These are phyloP conservation scores for Pristionchus exspectatus DNA, from an alignment of 2,888 invertebrate genomes.

Conservation along the genomic window DNA sequence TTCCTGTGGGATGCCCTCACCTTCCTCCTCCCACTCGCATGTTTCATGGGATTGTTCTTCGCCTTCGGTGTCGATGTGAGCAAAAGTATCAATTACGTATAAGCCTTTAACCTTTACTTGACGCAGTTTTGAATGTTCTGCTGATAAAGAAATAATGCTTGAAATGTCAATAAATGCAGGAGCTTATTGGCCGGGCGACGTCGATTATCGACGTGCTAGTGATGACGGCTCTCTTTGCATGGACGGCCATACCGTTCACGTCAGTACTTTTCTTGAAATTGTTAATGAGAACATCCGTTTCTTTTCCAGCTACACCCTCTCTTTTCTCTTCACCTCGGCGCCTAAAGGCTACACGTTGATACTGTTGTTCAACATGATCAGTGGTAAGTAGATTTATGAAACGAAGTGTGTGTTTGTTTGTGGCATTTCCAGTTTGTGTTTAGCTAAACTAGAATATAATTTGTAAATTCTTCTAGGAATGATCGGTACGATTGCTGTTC, in stretches of 20 bases:
- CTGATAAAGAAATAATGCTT: too few relatives aligned
- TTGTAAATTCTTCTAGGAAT: slow-evolving; percentile 56
- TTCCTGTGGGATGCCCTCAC: slow-evolving; percentile 71
- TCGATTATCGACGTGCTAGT: slow-evolving; percentile 62
- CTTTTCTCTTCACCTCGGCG: slow-evolving; percentile 71
- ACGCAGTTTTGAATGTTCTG: too few relatives aligned
- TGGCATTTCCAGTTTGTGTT: too few relatives aligned
- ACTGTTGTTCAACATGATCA: slow-evolving; percentile 71
- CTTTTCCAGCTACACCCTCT: slow-evolving; percentile 64
- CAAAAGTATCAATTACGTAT: too few relatives aligned
- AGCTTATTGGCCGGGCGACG: slow-evolving; percentile 42
- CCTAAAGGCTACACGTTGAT: slow-evolving; percentile 74
- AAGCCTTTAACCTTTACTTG: too few relatives aligned
- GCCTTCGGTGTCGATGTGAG: slow-evolving; percentile 64
- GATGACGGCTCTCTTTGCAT: slow-evolving; percentile 67
- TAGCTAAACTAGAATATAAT: too few relatives aligned
- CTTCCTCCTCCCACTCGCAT: slow-evolving; percentile 65
- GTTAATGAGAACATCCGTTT: too few relatives aligned
- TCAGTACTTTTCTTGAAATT: background rate
- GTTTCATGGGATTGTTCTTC: slow-evolving; percentile 68
- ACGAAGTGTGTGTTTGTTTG: too few relatives aligned
- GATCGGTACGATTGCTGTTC: slow-evolving; percentile 64
- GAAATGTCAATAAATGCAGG: background rate
- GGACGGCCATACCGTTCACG: slow-evolving; percentile 70
- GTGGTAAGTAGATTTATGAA: slow-evolving; percentile 55